Evolutionary conservation across 2,888 invertebrate genomes (phyloP).

Genomic region (Ommatoiulus sabulosus): DNA sequence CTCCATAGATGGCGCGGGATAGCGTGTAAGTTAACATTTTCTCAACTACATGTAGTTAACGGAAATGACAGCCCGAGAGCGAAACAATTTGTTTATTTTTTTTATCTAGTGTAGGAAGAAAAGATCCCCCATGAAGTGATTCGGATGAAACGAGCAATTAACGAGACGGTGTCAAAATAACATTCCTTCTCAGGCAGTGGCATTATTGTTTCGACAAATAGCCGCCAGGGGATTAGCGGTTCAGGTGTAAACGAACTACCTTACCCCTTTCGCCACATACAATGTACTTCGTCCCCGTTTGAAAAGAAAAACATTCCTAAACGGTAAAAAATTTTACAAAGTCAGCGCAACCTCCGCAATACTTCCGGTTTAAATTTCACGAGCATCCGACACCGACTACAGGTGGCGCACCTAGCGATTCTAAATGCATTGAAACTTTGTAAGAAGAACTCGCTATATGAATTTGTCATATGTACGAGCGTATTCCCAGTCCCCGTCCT

Average conservation of each 20-base stretch:
- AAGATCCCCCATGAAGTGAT: neutral
- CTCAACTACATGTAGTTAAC: too few relatives aligned
- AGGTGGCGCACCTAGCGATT: neutral
- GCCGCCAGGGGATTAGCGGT: slow-evolving; percentile 19
- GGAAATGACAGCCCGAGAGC: too few relatives aligned
- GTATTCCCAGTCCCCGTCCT: too few relatives aligned
- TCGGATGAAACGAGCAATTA: neutral
- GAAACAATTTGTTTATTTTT: too few relatives aligned
- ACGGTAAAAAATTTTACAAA: neutral
- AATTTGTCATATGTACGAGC: too few relatives aligned
- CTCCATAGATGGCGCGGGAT: too few relatives aligned
- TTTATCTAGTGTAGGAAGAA: neutral
- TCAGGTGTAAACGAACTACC: slow-evolving; percentile 19
- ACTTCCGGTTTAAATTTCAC: neutral
- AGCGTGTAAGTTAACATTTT: too few relatives aligned
- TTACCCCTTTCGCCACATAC: neutral
- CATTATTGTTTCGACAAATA: neutral
- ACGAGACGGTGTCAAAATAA: neutral
- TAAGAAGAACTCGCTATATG: too few relatives aligned
- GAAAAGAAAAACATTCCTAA: neutral
- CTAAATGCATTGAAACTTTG: too few relatives aligned
- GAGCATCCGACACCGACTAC: neutral
- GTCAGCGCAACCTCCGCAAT: neutral
- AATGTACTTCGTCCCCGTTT: too few relatives aligned
- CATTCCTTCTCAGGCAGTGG: neutral